Base-by-base conservation (phyloP, 2,888 invertebrate genomes). In the Leptopilina syphax region DNA sequence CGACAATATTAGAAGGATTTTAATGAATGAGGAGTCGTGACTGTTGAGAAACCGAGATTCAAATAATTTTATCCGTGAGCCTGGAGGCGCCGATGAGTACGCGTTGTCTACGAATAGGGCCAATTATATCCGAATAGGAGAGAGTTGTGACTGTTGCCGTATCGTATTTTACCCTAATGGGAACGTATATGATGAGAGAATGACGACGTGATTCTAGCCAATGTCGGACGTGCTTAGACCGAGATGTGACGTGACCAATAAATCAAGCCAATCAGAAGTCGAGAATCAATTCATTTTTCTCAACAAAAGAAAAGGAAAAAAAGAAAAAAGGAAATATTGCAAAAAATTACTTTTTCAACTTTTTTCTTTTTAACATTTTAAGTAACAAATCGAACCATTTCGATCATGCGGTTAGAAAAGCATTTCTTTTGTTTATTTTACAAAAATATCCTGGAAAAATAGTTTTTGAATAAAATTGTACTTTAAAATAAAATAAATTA, bases 21-120 rank as follows among this genome's bases (percentile, higher is more conserved):
- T 86, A 83, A 87, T 86, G 86, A 85, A 81, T 85, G 84, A 84
- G 81, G 81, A 84, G 73, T 86, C 86, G 87, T 86, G 87, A 87
- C 86, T 85, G 84, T 81, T 66, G 85, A 85, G 87, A 84, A 86
- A 87, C 87, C 84, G 81, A 79, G 85, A 81, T 84, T 84, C 83
- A 83, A 85, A 86, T 81, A 80, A 83, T 83, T 83, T 83, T 65
- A 80, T 80, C 80, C 78, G 80, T 67, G 78, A 86, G 86, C 87
- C 89, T 89, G 86, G 85, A 86, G 90, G 89, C 87, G 84, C 82
- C 83, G 79, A 86, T 86, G 84, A 87, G 84, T 89, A 91, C 91
- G 91, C 92, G 92, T 86, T 88, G 89, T 90, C 90, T 89, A 86
- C 86, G 91, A 91, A 92, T 91, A 90, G 90, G 88, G 91, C 91